phyloP scores from a whole-genome alignment of 1,140 invertebrate species.

The Penaeus chinensis region DNA sequence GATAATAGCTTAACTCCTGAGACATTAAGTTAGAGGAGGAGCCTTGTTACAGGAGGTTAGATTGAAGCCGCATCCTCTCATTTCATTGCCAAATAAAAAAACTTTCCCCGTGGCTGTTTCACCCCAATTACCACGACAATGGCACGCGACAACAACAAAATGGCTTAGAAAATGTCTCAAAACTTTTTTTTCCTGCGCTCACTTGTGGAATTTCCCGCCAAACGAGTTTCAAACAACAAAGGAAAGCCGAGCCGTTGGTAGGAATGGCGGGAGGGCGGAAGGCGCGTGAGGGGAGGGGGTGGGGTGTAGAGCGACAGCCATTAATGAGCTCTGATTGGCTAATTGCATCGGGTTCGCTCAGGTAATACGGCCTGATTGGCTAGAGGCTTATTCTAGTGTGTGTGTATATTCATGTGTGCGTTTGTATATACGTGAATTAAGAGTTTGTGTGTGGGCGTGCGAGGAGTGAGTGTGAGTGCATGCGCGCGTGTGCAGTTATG shows the following conservation, averaged over 20 bases:
- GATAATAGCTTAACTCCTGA: constrained; percentile 5
- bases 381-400: not conserved
- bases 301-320: constrained; percentile 17
- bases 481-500: too few relatives aligned
- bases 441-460: too few relatives aligned
- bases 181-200: constrained; percentile 1
- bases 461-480: too few relatives aligned
- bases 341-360: constrained; percentile 10
- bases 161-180: constrained; percentile 20
- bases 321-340: constrained; percentile 35
- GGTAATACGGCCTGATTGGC: constrained; percentile 11
- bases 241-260: not conserved
- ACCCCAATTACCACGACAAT: constrained; percentile 33
- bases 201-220: constrained; percentile 38
- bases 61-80: constrained; percentile 16
- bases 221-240: constrained; percentile 29
- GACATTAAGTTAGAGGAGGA: not conserved
- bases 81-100: constrained; percentile 37
- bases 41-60: not conserved
- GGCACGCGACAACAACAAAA: constrained; percentile 36
- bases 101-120: constrained; percentile 20
- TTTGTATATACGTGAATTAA: too few relatives aligned
- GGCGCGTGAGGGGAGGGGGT: not conserved
- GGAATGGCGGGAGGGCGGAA: too few relatives aligned
- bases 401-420: too few relatives aligned